phyloP scores from a whole-genome alignment of 2,113 vertebrate species.

The Meles meles region DNA sequence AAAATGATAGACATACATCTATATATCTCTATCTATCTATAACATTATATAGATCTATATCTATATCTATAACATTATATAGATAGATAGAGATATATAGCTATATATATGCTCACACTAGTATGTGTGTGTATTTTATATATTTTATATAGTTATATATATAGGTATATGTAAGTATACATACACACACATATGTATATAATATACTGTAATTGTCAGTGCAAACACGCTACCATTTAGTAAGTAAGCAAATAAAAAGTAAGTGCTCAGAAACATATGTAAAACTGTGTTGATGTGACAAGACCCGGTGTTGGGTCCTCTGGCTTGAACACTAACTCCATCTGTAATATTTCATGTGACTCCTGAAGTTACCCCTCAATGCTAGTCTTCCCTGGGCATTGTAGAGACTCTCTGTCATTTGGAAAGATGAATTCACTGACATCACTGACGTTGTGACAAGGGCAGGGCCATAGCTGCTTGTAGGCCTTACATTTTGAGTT shows the following conservation, averaged over 20 bases:
- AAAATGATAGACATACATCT: background rate
- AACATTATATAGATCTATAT: too few relatives aligned
- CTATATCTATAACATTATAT: too few relatives aligned
- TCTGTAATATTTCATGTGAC: background rate
- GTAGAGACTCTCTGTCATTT: background rate
- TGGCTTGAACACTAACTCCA: background rate
- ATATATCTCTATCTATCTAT: too few relatives aligned
- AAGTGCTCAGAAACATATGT: background rate
- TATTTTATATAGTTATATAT: background rate
- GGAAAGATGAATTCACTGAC: background rate
- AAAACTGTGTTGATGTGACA: background rate
- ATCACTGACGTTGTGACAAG: background rate
- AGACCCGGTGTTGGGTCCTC: background rate
- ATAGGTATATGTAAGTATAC: background rate
- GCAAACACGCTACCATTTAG: background rate
- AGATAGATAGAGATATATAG: too few relatives aligned
- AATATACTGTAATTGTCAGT: background rate
- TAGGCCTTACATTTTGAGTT: background rate
- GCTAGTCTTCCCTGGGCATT: background rate
- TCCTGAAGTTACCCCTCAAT: background rate
- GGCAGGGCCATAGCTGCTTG: background rate
- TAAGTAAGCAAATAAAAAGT: background rate
- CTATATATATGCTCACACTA: too few relatives aligned
- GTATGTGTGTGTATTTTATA: background rate
- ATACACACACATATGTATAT: background rate